A percentile compares a stretch with the other conserved stretches of the same genome.
Evolutionary conservation across 2,113 vertebrate genomes (phyloP).

Genomic region (Muntiacus muntjak): DNA sequence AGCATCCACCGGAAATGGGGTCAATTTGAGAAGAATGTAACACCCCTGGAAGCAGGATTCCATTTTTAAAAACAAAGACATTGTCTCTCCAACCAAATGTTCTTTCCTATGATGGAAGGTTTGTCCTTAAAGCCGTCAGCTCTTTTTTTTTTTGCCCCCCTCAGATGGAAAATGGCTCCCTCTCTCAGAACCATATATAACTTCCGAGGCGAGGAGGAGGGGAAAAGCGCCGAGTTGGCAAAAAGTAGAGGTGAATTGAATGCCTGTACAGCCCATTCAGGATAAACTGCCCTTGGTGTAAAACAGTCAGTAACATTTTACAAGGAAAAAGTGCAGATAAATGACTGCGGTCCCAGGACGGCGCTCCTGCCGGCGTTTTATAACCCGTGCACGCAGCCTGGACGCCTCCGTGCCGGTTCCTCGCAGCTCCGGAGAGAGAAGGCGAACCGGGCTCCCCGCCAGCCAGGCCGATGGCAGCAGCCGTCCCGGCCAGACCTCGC

Average conservation of each 20-base stretch:
- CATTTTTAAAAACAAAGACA: constrained; percentile 63
- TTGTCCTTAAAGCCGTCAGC: constrained; percentile 67
- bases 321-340: constrained; percentile 70
- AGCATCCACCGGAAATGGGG: constrained; percentile 7
- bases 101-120: constrained; percentile 53
- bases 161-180: constrained; percentile 62
- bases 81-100: constrained; percentile 53
- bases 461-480: neutral
- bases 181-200: constrained; percentile 69
- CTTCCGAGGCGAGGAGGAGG: constrained; percentile 42
- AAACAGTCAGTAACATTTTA: constrained; percentile 78
- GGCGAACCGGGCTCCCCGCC: neutral
- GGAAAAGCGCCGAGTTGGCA: constrained; percentile 57
- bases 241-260: constrained; percentile 74
- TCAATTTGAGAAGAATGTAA: neutral
- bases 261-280: constrained; percentile 64
- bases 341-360: constrained; percentile 66
- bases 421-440: neutral
- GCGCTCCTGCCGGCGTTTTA: constrained; percentile 66
- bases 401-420: neutral
- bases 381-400: constrained; percentile 30
- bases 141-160: neutral
- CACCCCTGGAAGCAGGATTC: neutral
- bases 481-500: neutral
- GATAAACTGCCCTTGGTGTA: constrained; percentile 75